These are phyloP conservation scores for Leuciscus idus DNA, from an alignment of 2,113 vertebrate genomes.

Conservation along the genomic window DNA sequence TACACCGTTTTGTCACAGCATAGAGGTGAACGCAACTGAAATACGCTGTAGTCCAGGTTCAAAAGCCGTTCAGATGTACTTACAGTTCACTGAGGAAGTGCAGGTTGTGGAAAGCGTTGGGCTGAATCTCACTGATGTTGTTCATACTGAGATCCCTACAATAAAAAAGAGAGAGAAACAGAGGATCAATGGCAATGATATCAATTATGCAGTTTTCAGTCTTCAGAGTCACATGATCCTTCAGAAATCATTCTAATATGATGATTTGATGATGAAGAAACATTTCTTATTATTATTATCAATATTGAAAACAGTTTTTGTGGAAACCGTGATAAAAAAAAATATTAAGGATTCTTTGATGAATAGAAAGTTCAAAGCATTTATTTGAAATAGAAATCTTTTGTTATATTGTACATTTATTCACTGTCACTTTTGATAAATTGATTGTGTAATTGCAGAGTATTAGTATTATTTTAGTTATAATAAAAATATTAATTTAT, in stretches of 20 bases:
- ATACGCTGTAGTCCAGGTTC: neutral
- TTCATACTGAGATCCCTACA: constrained; percentile 95
- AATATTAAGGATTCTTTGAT: neutral
- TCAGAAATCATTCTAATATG: neutral
- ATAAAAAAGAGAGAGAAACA: constrained; percentile 55
- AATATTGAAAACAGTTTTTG: neutral
- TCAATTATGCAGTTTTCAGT: neutral
- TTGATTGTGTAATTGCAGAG: neutral
- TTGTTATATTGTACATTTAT: neutral
- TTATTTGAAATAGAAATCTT: neutral
- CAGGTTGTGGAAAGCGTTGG: constrained; percentile 81
- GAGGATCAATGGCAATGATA: neutral
- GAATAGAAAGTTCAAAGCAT: neutral
- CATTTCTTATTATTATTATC: neutral
- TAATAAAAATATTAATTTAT: neutral
- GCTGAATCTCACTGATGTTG: constrained; percentile 89
- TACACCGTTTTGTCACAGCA: constrained; percentile 10
- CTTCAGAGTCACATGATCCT: neutral
- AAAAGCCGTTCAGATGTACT: constrained; percentile 71
- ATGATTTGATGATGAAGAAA: neutral
- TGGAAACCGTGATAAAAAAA: neutral
- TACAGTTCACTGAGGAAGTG: constrained; percentile 93
- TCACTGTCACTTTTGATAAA: neutral
- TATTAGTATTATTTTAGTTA: neutral
- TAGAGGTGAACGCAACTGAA: neutral